These are phyloP conservation scores for Beroe ovata DNA, from an alignment of 37 sponge, comb jelly and placozoan species.

Conservation along the genomic window DNA sequence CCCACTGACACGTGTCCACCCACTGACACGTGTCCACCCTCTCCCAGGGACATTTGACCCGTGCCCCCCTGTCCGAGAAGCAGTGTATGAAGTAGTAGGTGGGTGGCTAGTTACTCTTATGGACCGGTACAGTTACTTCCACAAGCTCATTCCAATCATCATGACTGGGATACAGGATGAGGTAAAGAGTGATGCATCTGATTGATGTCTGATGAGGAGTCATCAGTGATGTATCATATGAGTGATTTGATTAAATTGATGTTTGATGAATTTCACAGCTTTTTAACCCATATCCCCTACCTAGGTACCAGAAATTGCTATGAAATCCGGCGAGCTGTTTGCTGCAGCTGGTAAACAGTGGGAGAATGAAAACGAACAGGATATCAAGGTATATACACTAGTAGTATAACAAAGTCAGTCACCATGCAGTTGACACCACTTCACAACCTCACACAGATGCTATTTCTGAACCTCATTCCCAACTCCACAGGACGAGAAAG, in stretches of 20 bases:
- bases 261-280: no score
- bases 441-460: no score
- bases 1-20: no score
- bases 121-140: slow-evolving; percentile 89
- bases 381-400: slow-evolving; percentile 23
- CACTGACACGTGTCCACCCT: no score
- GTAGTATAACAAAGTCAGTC: no score
- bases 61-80: slow-evolving; percentile 51
- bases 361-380: slow-evolving; percentile 63
- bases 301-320: slow-evolving; percentile 38
- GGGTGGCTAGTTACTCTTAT: slow-evolving; percentile 74
- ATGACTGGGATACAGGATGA: slow-evolving; percentile 85
- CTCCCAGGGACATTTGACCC: slow-evolving; percentile 55
- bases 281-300: no score
- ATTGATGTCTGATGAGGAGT: no score
- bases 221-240: no score
- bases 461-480: no score
- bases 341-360: slow-evolving; percentile 56
- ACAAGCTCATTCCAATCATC: slow-evolving; percentile 85
- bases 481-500: slow-evolving; percentile 57
- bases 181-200: no score
- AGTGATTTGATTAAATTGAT: no score
- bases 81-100: slow-evolving; percentile 61
- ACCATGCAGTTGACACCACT: no score
- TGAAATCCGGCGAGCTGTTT: slow-evolving; percentile 3